These are phyloP conservation scores for Portunus trituberculatus DNA, from an alignment of 1,140 invertebrate species.

Conservation along the genomic window DNA sequence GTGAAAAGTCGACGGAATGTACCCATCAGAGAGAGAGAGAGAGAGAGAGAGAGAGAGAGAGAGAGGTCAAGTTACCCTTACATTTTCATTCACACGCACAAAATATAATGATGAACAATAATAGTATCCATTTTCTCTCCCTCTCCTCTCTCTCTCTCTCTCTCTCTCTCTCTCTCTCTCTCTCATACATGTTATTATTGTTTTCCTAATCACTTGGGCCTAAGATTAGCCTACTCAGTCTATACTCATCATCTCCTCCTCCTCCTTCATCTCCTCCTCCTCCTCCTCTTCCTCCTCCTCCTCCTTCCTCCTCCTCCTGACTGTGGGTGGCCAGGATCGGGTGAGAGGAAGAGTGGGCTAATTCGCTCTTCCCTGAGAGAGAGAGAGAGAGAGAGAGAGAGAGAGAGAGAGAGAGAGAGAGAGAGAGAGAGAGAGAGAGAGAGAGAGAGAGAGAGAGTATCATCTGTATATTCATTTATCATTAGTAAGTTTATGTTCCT, in stretches of 20 bases:
- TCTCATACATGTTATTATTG: background rate
- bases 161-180: background rate
- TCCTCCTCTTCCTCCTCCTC: background rate
- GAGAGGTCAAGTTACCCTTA: background rate
- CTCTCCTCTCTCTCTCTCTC: too few species aligned
- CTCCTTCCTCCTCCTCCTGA: background rate
- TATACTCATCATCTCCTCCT: background rate
- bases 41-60: conserved; percentile 31
- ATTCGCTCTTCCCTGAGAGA: background rate
- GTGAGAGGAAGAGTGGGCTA: background rate
- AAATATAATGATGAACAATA: background rate
- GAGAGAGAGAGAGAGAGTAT: too few species aligned
- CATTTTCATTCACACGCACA: background rate
- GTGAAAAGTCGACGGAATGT: background rate
- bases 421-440: too few species aligned
- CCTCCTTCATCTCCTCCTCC: too few species aligned
- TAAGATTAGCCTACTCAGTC: background rate
- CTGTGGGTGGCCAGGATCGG: background rate
- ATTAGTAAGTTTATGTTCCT: background rate
- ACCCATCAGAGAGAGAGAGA: background rate
- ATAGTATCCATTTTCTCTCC: background rate
- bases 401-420: conserved; percentile 13
- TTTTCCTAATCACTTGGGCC: background rate
- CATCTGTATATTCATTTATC: too few species aligned
- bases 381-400: conserved; percentile 20